Conservation (phyloP, 2,888 invertebrate species). For the Ischnus inquisitorius region DNA sequence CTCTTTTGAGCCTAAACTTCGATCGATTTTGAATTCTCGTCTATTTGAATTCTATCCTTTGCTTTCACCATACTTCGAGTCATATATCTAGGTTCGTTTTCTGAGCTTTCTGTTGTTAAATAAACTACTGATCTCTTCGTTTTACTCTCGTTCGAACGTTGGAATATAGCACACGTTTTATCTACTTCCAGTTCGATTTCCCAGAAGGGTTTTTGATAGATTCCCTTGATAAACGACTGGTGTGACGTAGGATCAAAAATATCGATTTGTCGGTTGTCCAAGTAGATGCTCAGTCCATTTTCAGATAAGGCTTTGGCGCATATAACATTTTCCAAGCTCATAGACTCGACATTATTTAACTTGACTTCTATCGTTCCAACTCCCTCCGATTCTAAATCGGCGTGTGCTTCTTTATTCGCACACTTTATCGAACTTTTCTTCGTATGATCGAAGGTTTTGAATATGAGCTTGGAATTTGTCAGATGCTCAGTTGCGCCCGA, state of each 20-base stretch:
- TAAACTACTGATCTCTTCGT: constrained; percentile 23
- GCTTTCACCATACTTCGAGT: constrained; percentile 46
- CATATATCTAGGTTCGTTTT: constrained; percentile 60
- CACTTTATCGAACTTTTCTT: constrained; percentile 66
- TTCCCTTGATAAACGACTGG: constrained; percentile 64
- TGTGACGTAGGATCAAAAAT: constrained; percentile 63
- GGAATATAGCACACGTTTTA: constrained; percentile 40
- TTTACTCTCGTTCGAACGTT: constrained; percentile 16
- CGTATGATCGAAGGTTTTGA: constrained; percentile 64
- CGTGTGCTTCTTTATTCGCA: constrained; percentile 68
- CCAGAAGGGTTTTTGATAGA: constrained; percentile 69
- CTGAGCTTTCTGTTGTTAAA: constrained; percentile 46
- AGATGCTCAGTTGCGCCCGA: constrained; percentile 72
- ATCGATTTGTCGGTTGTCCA: constrained; percentile 67
- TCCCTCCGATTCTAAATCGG: constrained; percentile 70
- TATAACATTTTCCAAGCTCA: constrained; percentile 68
- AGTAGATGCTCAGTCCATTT: constrained; percentile 69
- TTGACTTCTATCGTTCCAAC: constrained; percentile 64
- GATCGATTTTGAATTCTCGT: constrained; percentile 48
- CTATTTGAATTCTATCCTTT: constrained; percentile 27
- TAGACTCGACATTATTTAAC: constrained; percentile 51
- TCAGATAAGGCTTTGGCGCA: constrained; percentile 59
- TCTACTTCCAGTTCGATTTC: constrained; percentile 65
- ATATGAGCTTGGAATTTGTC: constrained; percentile 68
- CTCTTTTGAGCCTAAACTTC: constrained; percentile 31